Percentiles rank a stretch among this genome's conserved stretches.
phyloP scores from a whole-genome alignment of 2,797 vertebrate genomes.

The Falco concolor region DNA sequence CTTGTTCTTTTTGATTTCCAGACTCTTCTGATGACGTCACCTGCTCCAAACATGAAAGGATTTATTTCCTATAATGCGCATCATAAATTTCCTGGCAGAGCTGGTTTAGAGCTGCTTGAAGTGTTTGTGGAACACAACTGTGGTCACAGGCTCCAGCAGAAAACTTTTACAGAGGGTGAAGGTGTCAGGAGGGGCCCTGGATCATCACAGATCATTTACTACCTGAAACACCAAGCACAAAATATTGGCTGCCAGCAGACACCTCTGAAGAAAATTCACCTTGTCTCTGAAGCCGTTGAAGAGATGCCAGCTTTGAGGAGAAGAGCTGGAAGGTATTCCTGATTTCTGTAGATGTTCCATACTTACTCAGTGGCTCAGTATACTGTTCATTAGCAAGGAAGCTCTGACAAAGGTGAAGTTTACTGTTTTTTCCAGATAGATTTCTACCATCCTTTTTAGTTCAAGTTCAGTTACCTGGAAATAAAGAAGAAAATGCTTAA shows the following conservation, averaged over 20 bases:
- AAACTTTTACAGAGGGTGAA: neutral
- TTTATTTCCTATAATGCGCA: constrained; percentile 9
- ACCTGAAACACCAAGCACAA: neutral
- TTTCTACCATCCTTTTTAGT: neutral
- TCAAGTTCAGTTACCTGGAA: neutral
- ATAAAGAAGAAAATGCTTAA: neutral
- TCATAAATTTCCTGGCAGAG: constrained; percentile 1
- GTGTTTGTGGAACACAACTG: neutral
- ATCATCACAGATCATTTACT: neutral
- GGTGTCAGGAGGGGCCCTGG: neutral
- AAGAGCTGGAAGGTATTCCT: neutral
- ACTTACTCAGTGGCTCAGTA: neutral
- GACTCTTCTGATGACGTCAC: neutral
- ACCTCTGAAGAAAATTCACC: neutral
- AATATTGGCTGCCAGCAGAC: neutral
- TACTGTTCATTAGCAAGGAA: neutral
- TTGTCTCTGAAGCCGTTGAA: neutral
- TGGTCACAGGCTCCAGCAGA: neutral
- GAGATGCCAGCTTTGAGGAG: neutral
- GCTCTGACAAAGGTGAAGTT: neutral
- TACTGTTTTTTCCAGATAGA: neutral
- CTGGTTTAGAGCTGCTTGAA: neutral
- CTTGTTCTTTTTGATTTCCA: neutral
- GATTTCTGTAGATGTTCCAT: neutral
- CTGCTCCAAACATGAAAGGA: constrained; percentile 3